Conservation (phyloP, 2,113 vertebrate species). For the Panurus biarmicus region DNA sequence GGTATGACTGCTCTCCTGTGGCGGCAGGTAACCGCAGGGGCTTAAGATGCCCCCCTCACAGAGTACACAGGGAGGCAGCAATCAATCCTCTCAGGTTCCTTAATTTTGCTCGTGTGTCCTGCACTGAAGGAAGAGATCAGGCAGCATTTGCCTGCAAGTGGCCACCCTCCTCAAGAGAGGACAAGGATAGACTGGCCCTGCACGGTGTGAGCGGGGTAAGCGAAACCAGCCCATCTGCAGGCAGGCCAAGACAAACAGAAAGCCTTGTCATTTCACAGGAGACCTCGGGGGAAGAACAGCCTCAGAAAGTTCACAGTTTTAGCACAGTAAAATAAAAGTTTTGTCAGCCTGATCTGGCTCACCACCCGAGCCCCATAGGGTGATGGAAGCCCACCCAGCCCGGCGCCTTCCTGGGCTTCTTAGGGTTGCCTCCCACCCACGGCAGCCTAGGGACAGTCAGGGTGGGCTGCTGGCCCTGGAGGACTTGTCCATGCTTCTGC, state of each 20-base stretch:
- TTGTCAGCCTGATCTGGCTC: neutral
- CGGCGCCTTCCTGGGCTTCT: fast-evolving
- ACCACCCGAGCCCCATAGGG: neutral
- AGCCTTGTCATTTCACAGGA: neutral
- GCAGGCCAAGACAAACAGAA: neutral
- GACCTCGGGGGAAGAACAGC: neutral
- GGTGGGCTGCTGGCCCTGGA: neutral
- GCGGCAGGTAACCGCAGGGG: neutral
- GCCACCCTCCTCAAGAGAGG: neutral
- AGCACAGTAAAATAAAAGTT: neutral
- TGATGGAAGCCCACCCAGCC: neutral
- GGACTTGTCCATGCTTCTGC: neutral
- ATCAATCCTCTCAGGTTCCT: neutral
- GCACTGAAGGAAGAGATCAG: neutral
- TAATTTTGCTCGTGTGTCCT: neutral
- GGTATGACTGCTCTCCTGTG: neutral
- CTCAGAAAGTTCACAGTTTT: neutral
- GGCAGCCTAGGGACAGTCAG: neutral
- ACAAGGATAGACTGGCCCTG: neutral
- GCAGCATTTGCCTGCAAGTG: neutral
- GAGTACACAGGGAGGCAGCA: neutral
- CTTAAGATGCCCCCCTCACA: fast-evolving
- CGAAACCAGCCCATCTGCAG: fast-evolving
- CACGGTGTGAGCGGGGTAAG: neutral
- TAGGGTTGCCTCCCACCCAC: neutral